These are phyloP conservation scores for Galbula dea DNA, from an alignment of 2,113 vertebrate genomes.

Conservation along the genomic window DNA sequence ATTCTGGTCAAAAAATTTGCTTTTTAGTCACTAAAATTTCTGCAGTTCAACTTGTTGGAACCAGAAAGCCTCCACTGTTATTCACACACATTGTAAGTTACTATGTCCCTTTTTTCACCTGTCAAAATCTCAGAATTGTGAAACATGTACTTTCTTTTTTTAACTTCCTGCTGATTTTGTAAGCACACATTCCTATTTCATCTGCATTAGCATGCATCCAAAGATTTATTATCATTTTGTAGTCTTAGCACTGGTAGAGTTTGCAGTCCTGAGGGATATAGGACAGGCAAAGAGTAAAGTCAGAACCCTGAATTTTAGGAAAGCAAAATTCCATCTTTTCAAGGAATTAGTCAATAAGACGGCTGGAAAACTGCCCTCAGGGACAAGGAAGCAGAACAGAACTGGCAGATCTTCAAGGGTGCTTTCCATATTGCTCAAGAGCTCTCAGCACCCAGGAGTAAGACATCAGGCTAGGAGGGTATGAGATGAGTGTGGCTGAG, in stretches of 20 bases:
- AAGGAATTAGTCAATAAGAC: neutral
- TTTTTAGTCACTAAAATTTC: neutral
- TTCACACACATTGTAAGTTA: neutral
- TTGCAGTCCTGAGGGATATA: neutral
- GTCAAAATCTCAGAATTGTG: neutral
- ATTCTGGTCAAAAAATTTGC: neutral
- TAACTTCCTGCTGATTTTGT: neutral
- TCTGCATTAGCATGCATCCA: neutral
- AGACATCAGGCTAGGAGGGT: neutral
- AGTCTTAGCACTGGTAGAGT: neutral
- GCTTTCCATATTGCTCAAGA: accelerated
- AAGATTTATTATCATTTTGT: neutral
- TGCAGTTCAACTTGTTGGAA: neutral
- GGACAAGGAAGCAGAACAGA: neutral
- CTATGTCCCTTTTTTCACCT: neutral
- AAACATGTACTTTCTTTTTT: neutral
- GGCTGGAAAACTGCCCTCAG: neutral
- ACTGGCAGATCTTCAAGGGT: neutral
- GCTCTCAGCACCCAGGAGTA: neutral
- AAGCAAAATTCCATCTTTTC: neutral
- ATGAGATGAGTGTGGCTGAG: accelerated
- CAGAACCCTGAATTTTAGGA: neutral
- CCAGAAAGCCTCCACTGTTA: neutral
- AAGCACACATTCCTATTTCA: neutral
- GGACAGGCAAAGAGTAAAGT: neutral